Evolutionary conservation across 2,888 invertebrate genomes (phyloP).

Genomic region (Spialia ferax): DNA sequence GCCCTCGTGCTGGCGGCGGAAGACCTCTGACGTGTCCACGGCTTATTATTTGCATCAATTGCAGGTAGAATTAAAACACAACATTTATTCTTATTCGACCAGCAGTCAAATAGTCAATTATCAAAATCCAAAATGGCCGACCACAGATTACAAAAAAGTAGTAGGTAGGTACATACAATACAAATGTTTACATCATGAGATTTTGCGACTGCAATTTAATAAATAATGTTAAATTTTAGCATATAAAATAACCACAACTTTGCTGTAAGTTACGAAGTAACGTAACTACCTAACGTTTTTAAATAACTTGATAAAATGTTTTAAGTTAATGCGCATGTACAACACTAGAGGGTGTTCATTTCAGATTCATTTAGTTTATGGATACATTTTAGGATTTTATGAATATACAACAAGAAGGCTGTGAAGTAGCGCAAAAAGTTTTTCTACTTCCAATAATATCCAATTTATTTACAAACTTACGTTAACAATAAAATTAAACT

Average conservation of each 20-base stretch:
- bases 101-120: constrained; percentile 58
- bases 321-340: neutral
- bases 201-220: no score
- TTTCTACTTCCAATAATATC: no score
- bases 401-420: no score
- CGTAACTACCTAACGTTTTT: neutral
- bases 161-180: no score
- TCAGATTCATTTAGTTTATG: no score
- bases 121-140: constrained; percentile 79
- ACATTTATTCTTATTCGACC: constrained; percentile 62
- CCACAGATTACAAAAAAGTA: constrained; percentile 57
- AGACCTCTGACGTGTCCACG: constrained; percentile 46
- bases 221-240: no score
- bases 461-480: no score
- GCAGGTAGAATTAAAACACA: constrained; percentile 79
- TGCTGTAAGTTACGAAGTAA: neutral
- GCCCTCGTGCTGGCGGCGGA: constrained; percentile 48
- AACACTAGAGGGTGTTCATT: neutral
- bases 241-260: no score
- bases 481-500: neutral
- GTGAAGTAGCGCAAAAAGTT: no score
- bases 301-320: neutral
- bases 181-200: no score
- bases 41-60: constrained; percentile 54
- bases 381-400: no score